Evolutionary conservation across 2,113 vertebrate genomes (phyloP).

Genomic region (Spheniscus mendiculus): DNA sequence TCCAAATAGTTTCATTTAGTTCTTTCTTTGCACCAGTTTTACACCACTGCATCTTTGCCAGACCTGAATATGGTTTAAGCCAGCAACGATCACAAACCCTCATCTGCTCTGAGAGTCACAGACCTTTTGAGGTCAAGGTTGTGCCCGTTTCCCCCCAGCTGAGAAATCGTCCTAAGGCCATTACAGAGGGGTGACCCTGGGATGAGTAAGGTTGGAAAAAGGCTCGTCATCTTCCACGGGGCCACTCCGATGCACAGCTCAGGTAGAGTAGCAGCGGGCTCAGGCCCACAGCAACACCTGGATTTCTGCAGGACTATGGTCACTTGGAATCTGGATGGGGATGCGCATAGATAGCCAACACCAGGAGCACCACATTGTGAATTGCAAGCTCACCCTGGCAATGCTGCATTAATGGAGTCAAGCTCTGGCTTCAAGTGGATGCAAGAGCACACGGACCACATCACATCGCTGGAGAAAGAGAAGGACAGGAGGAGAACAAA

Average conservation of each 20-base stretch:
- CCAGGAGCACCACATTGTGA: accelerated
- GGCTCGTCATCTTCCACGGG: accelerated
- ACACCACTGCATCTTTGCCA: background rate
- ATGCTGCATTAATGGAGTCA: background rate
- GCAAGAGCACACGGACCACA: background rate
- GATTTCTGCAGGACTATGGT: background rate
- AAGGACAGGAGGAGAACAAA: background rate
- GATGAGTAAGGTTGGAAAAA: background rate
- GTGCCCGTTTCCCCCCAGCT: background rate
- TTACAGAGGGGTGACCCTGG: background rate
- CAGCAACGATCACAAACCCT: background rate
- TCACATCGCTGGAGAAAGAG: background rate
- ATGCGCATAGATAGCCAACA: background rate
- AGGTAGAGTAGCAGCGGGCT: background rate
- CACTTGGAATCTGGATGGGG: background rate
- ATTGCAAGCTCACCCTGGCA: background rate
- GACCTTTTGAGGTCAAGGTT: background rate
- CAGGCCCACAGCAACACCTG: background rate
- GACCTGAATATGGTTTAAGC: background rate
- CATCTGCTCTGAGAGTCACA: background rate
- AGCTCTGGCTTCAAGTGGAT: background rate
- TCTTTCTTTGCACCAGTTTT: background rate
- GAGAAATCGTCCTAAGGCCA: background rate
- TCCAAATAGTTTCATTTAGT: background rate
- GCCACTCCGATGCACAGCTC: background rate